These are phyloP conservation scores for Ryuthela nishihirai DNA, from an alignment of 2,888 invertebrate species.

Conservation along the genomic window DNA sequence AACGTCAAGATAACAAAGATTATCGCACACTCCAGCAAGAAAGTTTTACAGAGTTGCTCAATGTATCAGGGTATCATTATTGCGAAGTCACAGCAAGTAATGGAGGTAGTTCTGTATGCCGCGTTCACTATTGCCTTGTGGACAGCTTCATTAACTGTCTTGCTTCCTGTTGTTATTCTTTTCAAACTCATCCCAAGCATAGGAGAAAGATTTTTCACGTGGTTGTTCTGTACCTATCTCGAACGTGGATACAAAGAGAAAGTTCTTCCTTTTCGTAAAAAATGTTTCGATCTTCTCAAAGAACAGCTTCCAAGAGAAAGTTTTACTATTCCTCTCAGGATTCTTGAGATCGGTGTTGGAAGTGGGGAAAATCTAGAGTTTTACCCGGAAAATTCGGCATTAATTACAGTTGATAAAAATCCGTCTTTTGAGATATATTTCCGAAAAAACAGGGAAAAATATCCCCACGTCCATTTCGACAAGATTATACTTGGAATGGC, in stretches of 20 bases:
- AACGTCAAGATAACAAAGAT: too few relatives aligned
- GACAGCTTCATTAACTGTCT: not conserved
- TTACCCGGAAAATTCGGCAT: slow-evolving; percentile 42
- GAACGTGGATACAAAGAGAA: too few relatives aligned
- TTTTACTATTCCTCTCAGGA: slow-evolving; percentile 39
- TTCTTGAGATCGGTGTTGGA: slow-evolving; percentile 38
- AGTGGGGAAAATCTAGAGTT: slow-evolving; percentile 42
- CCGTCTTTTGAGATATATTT: slow-evolving; percentile 40
- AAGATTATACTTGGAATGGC: slow-evolving; percentile 40
- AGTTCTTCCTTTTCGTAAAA: too few relatives aligned
- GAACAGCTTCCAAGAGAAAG: too few relatives aligned
- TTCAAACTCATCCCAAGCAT: not conserved
- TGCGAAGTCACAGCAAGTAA: too few relatives aligned
- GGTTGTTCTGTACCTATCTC: not conserved
- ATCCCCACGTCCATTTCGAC: slow-evolving; percentile 23
- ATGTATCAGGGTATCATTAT: too few relatives aligned
- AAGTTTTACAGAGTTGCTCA: too few relatives aligned
- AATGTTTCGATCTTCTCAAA: too few relatives aligned
- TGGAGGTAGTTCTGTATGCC: too few relatives aligned
- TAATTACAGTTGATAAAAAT: slow-evolving; percentile 43
- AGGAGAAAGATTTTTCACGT: not conserved
- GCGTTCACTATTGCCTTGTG: not conserved
- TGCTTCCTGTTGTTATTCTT: not conserved
- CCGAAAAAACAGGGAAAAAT: slow-evolving; percentile 22
- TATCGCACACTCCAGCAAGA: too few relatives aligned